Conservation (phyloP, 2,113 vertebrate genomes). For the Chunga burmeisteri region DNA sequence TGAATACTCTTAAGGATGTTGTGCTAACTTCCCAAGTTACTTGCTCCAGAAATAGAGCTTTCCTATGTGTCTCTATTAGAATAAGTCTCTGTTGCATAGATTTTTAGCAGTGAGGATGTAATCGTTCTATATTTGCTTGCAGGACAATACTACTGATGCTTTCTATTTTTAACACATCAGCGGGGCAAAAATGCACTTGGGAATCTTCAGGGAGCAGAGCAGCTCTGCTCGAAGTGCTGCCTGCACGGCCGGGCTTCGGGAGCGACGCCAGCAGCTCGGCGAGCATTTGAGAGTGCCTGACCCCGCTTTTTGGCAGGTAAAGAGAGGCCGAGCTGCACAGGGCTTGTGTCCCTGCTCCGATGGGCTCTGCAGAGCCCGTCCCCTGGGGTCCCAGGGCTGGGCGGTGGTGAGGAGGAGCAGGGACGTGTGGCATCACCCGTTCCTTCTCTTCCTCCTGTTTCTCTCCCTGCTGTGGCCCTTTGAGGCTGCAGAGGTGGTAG, state of each 20-base stretch:
- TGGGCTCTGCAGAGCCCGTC: not conserved
- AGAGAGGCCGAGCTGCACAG: not conserved
- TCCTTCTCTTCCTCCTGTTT: not conserved
- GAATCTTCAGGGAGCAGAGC: not conserved
- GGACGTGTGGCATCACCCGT: rapidly evolving
- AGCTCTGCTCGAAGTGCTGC: not conserved
- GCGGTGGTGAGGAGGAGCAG: not conserved
- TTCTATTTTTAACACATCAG: constrained; percentile 7
- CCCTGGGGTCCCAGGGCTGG: rapidly evolving
- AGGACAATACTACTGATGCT: not conserved
- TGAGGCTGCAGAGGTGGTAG: not conserved
- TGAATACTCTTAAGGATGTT: not conserved
- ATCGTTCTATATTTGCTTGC: constrained; percentile 1
- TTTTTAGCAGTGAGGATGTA: not conserved
- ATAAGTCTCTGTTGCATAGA: not conserved
- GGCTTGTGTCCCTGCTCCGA: rapidly evolving
- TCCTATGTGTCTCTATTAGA: rapidly evolving
- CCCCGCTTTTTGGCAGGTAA: not conserved
- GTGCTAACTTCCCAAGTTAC: not conserved
- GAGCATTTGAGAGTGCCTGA: not conserved
- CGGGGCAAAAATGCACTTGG: not conserved
- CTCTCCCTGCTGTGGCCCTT: not conserved
- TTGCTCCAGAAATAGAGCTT: not conserved
- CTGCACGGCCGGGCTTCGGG: not conserved
- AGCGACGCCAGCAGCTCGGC: not conserved